Evolutionary conservation across 2,888 invertebrate genomes (phyloP), one percentile per base, ranked within the genome.

Genomic region (Perizoma affinitatum): DNA sequence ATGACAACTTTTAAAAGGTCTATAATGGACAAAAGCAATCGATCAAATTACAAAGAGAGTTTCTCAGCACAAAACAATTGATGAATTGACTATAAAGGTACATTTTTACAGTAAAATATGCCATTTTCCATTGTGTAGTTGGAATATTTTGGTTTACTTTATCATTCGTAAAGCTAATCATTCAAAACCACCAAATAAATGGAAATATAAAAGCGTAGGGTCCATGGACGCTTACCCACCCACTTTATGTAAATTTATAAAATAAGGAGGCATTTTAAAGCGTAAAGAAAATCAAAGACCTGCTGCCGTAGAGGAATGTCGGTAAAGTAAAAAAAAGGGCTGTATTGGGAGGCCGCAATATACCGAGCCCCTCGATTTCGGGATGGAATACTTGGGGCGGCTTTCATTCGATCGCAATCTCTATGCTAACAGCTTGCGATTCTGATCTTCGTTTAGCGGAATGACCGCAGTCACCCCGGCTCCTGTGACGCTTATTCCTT

Each of bases 381-480:
- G 87, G 89, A 90, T 89, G 88, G 88, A 90, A 87, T 90, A 87
- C 89, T 87, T 83, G 78, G 84, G 84, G 82, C 82, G 86, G 88
- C 87, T 86, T 87, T 86, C 89, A 88, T 88, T 90, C 89, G 90
- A 90, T 92, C 85, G 87, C 91, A 90, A 92, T 92, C 90, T 92
- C 91, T 92, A 92, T 92, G 91, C 92, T 91, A 92, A 91, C 89
- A 90, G 91, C 89, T 86, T 87, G 87, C 90, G 92, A 92, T 92
- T 92, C 89, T 88, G 91, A 92, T 92, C 92, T 92, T 91, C 92
- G 91, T 91, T 92, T 92, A 91, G 90, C 91, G 88, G 79, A 92
- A 92, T 92, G 92, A 92, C 92, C 92, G 89, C 92, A 90, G 90
- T 82, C 90, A 86, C 90, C 88, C 86, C 85, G 76, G 79, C 80